Conservation (phyloP, 2,797 vertebrate species). For the Gambelia wislizenii region DNA sequence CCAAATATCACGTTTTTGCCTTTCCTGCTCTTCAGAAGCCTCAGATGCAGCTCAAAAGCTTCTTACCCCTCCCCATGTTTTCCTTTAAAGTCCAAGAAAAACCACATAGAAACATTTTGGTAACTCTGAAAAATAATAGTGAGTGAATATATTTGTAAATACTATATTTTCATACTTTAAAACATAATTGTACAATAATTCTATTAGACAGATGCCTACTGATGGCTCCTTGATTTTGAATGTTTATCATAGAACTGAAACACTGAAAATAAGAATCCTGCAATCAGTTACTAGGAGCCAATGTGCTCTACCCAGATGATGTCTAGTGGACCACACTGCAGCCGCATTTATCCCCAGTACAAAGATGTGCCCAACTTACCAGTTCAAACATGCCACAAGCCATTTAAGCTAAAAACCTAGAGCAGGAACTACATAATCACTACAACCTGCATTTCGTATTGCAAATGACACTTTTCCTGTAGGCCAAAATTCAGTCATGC, state of each 20-base stretch:
- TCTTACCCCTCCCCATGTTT: background rate
- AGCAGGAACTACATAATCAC: conserved; percentile 33
- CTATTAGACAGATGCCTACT: background rate
- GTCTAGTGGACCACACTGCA: conserved; percentile 41
- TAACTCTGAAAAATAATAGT: background rate
- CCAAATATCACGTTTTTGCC: background rate
- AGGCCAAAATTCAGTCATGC: conserved; percentile 23
- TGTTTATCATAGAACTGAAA: conserved; percentile 34
- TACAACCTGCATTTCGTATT: conserved; percentile 48
- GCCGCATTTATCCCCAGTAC: conserved; percentile 39
- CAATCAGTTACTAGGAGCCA: conserved; percentile 45
- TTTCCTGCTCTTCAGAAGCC: background rate
- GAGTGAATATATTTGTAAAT: background rate
- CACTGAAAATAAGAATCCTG: conserved; percentile 22
- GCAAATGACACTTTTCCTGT: conserved; percentile 41
- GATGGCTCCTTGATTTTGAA: conserved; percentile 19
- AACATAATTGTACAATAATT: background rate
- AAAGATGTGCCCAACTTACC: conserved; percentile 42
- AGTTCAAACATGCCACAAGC: conserved; percentile 45
- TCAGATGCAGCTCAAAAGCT: background rate
- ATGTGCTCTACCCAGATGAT: conserved; percentile 32
- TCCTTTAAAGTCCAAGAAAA: background rate
- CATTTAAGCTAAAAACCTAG: conserved; percentile 38
- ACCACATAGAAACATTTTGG: background rate
- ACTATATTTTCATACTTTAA: background rate